A percentile compares a stretch with the other conserved stretches of the same genome.
Conservation (phyloP, 2,797 vertebrate species). For the Sphaeramia orbicularis region DNA sequence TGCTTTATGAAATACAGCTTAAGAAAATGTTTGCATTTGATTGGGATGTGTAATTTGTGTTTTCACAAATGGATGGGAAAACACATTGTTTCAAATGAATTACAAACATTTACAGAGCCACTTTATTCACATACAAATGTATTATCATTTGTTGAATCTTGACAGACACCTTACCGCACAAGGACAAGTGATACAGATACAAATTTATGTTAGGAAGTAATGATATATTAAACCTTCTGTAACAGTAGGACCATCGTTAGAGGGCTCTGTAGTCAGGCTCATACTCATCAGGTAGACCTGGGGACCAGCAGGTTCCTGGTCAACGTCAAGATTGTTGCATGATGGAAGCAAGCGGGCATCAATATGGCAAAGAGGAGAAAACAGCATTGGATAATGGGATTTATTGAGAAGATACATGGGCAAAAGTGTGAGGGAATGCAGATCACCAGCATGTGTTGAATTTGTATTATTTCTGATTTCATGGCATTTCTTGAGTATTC, state of each 20-base stretch:
- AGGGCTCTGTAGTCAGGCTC: slow-evolving; percentile 85
- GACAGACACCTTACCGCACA: slow-evolving; percentile 51
- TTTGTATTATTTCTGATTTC: not conserved
- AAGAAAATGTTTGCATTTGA: slow-evolving; percentile 7
- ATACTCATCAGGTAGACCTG: slow-evolving; percentile 82
- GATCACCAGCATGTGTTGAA: slow-evolving; percentile 7
- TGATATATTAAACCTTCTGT: slow-evolving; percentile 81
- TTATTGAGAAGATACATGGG: slow-evolving; percentile 45
- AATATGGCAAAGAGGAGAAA: slow-evolving; percentile 54
- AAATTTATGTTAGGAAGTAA: slow-evolving; percentile 53
- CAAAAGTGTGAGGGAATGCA: slow-evolving; percentile 25
- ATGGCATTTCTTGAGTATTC: no score
- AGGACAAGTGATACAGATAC: slow-evolving; percentile 51
- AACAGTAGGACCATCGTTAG: slow-evolving; percentile 80
- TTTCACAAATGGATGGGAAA: slow-evolving; percentile 7
- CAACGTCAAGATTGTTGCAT: slow-evolving; percentile 59
- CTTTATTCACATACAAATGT: not conserved
- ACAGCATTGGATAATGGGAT: slow-evolving; percentile 56
- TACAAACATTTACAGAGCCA: slow-evolving; percentile 42
- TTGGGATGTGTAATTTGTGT: slow-evolving; percentile 1
- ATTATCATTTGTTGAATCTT: slow-evolving; percentile 7
- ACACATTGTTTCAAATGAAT: not conserved
- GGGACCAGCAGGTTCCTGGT: slow-evolving; percentile 77
- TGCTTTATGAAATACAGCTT: slow-evolving; percentile 11
- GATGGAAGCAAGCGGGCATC: slow-evolving; percentile 48